phyloP scores from a whole-genome alignment of 2,888 invertebrate genomes.

The Andrena marginata region DNA sequence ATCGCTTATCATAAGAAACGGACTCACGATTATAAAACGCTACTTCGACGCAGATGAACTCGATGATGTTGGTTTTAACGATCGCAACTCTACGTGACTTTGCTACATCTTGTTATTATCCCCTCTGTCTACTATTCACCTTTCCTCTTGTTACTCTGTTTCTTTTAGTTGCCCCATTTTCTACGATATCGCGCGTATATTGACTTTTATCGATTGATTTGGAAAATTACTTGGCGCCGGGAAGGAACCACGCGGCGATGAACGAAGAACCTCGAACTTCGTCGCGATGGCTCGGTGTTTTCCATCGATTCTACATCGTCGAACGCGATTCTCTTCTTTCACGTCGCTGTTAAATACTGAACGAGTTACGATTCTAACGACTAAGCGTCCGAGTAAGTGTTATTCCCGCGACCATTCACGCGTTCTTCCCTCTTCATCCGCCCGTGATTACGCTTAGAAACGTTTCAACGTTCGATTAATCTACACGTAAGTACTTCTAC shows the following conservation, averaged over 20 bases:
- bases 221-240: constrained; percentile 49
- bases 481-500: constrained; percentile 65
- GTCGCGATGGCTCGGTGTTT: not conserved
- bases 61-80: constrained; percentile 48
- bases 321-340: constrained; percentile 24
- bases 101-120: constrained; percentile 31
- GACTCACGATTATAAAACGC: constrained; percentile 67
- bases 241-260: constrained; percentile 37
- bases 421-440: constrained; percentile 39
- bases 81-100: constrained; percentile 51
- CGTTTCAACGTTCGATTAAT: constrained; percentile 62
- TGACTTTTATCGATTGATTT: constrained; percentile 65
- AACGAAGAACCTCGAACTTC: not conserved
- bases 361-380: constrained; percentile 62
- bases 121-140: not conserved
- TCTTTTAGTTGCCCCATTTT: constrained; percentile 3
- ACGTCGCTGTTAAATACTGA: constrained; percentile 58
- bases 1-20: constrained; percentile 58
- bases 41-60: constrained; percentile 62
- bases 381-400: constrained; percentile 64
- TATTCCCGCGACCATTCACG: constrained; percentile 38
- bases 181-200: constrained; percentile 50
- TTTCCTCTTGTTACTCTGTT: not conserved
- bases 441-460: constrained; percentile 66
- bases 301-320: constrained; percentile 1